Percentiles rank a stretch among this genome's conserved stretches.
phyloP scores from a whole-genome alignment of 1,140 invertebrate genomes.

The Drosophila mauritiana region DNA sequence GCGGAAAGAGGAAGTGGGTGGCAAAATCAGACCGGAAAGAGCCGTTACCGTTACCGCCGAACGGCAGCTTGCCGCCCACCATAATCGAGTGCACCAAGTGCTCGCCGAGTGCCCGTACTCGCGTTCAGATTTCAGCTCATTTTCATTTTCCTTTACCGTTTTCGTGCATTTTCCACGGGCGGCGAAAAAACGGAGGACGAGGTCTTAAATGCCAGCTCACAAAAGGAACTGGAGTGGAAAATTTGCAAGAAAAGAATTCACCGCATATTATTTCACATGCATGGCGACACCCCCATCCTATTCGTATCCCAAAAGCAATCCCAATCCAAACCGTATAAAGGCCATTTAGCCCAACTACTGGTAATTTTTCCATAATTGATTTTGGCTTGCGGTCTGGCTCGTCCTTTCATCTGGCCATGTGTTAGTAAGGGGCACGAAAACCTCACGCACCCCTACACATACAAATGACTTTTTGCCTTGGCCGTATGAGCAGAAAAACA shows the following conservation, averaged over 20 bases:
- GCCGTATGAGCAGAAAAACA: constrained; percentile 24
- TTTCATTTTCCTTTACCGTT: constrained; percentile 52
- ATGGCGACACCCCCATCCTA: constrained; percentile 4
- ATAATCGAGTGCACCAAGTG: constrained; percentile 76
- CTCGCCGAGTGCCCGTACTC: constrained; percentile 52
- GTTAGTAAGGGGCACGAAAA: background rate
- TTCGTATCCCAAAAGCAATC: background rate
- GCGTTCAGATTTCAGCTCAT: constrained; percentile 60
- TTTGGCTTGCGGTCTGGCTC: constrained; percentile 38
- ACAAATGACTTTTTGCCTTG: constrained; percentile 56
- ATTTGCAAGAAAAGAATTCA: constrained; percentile 53
- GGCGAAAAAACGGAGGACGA: constrained; percentile 1
- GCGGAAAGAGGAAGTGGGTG: constrained; percentile 11
- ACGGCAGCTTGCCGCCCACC: constrained; percentile 33
- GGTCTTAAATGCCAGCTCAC: constrained; percentile 44
- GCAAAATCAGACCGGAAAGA: constrained; percentile 62
- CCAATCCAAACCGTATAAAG: constrained; percentile 35
- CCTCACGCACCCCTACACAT: background rate
- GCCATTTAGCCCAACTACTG: constrained; percentile 73
- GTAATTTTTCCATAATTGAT: constrained; percentile 78
- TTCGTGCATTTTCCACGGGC: constrained; percentile 23
- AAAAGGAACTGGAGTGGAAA: constrained; percentile 69
- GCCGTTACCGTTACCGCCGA: constrained; percentile 32
- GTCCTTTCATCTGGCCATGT: constrained; percentile 37
- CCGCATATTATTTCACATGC: constrained; percentile 40